Percentiles rank a stretch among this genome's conserved stretches.
phyloP scores from a whole-genome alignment of 1,140 invertebrate genomes.

The Trichogramma pretiosum region DNA sequence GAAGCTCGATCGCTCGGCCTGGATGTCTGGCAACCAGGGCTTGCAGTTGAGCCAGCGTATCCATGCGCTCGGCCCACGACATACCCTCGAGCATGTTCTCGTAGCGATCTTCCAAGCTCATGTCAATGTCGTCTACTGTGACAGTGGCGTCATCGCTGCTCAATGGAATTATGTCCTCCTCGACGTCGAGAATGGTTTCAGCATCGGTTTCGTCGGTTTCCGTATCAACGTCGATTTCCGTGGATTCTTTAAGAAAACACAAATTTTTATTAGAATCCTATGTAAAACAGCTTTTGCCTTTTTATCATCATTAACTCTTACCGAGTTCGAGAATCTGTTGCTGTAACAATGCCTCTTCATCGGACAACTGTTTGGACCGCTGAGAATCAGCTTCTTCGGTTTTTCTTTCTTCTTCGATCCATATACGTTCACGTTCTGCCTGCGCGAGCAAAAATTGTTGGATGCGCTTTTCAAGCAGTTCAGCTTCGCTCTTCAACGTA shows the following conservation, averaged over 20 bases:
- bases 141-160: slow-evolving; percentile 22
- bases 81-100: slow-evolving; percentile 65
- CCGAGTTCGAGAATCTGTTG: slow-evolving; percentile 65
- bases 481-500: slow-evolving; percentile 45
- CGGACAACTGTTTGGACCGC: slow-evolving; percentile 54
- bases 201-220: slow-evolving; percentile 72
- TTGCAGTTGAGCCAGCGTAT: slow-evolving; percentile 65
- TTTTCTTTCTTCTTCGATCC: slow-evolving; percentile 44
- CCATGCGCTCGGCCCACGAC: slow-evolving; percentile 70
- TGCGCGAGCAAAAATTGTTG: slow-evolving; percentile 44
- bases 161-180: slow-evolving; percentile 36
- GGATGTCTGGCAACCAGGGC: slow-evolving; percentile 75
- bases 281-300: slow-evolving; percentile 28
- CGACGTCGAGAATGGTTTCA: slow-evolving; percentile 55
- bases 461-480: slow-evolving; percentile 45
- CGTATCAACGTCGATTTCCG: slow-evolving; percentile 72
- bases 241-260: slow-evolving; percentile 47
- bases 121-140: slow-evolving; percentile 38
- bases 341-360: slow-evolving; percentile 72
- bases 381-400: slow-evolving; percentile 46
- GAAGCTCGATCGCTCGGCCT: slow-evolving; percentile 79
- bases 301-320: not conserved
- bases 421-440: slow-evolving; percentile 41
- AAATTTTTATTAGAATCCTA: not conserved
- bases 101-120: slow-evolving; percentile 46